Evolutionary conservation across 2,888 invertebrate species (phyloP).

Genomic region (Brachycybe producta): DNA sequence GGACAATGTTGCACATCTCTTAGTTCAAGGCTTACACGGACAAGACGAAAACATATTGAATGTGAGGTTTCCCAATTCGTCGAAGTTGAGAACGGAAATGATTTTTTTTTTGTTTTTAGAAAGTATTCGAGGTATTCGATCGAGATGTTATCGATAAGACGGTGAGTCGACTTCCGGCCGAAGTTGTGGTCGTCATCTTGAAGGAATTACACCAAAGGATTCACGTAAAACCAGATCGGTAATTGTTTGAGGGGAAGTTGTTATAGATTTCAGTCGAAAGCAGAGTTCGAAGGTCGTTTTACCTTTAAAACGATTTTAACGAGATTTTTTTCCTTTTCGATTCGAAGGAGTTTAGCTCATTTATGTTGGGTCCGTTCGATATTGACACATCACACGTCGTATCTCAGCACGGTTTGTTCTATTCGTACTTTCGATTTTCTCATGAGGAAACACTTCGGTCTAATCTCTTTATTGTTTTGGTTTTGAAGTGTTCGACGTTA

Average conservation of each 20-base stretch:
- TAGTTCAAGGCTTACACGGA: conserved; percentile 72
- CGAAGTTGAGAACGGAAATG: not conserved
- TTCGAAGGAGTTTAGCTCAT: conserved; percentile 2
- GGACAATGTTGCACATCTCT: conserved; percentile 63
- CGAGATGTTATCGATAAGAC: conserved; percentile 57
- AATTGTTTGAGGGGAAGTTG: too few relatives aligned
- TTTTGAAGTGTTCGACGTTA: conserved; percentile 9
- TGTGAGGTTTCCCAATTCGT: not conserved
- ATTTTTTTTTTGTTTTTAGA: conserved; percentile 31
- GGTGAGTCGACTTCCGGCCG: conserved; percentile 57
- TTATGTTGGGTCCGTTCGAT: conserved; percentile 6
- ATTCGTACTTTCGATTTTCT: not conserved
- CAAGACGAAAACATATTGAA: conserved; percentile 57
- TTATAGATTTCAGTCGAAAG: too few relatives aligned
- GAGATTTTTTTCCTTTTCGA: not conserved
- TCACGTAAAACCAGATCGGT: not conserved
- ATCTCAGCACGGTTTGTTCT: conserved; percentile 6
- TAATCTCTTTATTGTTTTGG: not conserved
- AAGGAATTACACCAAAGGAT: conserved; percentile 48
- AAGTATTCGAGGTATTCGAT: conserved; percentile 55
- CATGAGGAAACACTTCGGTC: not conserved
- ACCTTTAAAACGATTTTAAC: not conserved
- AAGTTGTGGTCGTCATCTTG: conserved; percentile 56
- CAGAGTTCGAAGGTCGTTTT: too few relatives aligned
- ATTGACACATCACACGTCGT: conserved; percentile 9